These are phyloP conservation scores for Atractosteus spatula DNA, from an alignment of 2,113 vertebrate species.

Conservation along the genomic window DNA sequence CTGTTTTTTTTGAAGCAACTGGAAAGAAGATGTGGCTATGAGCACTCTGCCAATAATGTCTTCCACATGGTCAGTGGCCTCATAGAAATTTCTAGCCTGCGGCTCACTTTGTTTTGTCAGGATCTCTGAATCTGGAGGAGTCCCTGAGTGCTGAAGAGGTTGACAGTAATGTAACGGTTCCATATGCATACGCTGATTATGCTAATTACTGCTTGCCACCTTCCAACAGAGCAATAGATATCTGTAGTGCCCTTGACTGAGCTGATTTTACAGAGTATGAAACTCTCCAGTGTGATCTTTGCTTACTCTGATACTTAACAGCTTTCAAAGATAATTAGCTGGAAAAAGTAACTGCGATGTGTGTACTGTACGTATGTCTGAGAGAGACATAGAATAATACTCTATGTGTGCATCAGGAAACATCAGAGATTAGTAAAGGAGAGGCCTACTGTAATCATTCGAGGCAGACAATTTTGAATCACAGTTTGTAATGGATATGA, in stretches of 20 bases:
- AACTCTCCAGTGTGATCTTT: no score
- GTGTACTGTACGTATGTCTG: not conserved
- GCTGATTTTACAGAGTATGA: no score
- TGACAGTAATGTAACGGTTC: slow-evolving; percentile 5
- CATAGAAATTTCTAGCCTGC: not conserved
- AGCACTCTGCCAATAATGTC: not conserved
- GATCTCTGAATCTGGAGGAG: not conserved
- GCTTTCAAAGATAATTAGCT: slow-evolving; percentile 6
- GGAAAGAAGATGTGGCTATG: no score
- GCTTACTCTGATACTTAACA: not conserved
- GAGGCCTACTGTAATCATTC: no score
- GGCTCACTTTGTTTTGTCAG: not conserved
- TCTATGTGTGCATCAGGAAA: no score
- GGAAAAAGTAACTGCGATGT: not conserved
- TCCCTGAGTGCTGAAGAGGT: slow-evolving; percentile 1
- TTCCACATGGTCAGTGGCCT: not conserved
- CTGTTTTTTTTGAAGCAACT: no score
- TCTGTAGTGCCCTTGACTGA: not conserved
- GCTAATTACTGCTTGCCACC: slow-evolving; percentile 8
- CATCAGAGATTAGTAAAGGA: no score
- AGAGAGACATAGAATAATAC: not conserved
- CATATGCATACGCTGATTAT: slow-evolving; percentile 3
- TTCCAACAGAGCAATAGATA: not conserved
- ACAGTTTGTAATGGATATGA: no score
- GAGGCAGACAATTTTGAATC: no score